Evolutionary conservation across 2,113 vertebrate species (phyloP), one percentile per base, ranked within the genome.

Genomic region (Echinops telfairi): DNA sequence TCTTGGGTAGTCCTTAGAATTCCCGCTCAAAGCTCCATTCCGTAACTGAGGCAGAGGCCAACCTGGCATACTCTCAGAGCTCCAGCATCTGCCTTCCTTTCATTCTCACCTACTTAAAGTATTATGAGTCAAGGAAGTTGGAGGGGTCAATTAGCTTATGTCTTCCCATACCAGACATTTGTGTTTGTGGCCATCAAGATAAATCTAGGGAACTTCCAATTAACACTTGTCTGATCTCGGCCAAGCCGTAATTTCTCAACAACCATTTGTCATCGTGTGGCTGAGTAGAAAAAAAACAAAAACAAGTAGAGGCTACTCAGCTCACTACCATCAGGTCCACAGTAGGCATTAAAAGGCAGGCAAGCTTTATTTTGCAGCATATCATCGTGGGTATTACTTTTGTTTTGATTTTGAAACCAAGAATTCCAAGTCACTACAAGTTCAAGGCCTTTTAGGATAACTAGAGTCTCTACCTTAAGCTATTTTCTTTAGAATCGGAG

Each of bases 141-240:
- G 71, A 79, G 76, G 12, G 58, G 40, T 38, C 22, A 83, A 31
- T 38, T 78, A 87, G 62, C 20, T 5, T 78, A 36, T 85, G 25
- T 80, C 38, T 84, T 88, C 64, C 38, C 83, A 88, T 6, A 87
- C 40, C 38, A 95, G 27, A 88, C 27, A 82, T 73, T 40, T 76
- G 80, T 93, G 80, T 93, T 64, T 94, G 70, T 86, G 33, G 78
- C 33, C 77, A 94, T 76, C 47, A 77, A 31, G 47, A 86, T 31
- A 80, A 85, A 90, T 81, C 76, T 77, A 19, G 25, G 36, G 25
- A 92, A 75, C 83, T 40, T 86, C 92, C 92, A 95, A 38, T 80
- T 86, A 94, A 95, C 68, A 66, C 1, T 22, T 27, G 27, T 68
- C 64, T 94, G 71, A 96, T 40, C 77, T 79, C 70, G 20, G 58